These are phyloP conservation scores for Pleuronectes platessa DNA, from an alignment of 2,113 vertebrate genomes.

Conservation along the genomic window DNA sequence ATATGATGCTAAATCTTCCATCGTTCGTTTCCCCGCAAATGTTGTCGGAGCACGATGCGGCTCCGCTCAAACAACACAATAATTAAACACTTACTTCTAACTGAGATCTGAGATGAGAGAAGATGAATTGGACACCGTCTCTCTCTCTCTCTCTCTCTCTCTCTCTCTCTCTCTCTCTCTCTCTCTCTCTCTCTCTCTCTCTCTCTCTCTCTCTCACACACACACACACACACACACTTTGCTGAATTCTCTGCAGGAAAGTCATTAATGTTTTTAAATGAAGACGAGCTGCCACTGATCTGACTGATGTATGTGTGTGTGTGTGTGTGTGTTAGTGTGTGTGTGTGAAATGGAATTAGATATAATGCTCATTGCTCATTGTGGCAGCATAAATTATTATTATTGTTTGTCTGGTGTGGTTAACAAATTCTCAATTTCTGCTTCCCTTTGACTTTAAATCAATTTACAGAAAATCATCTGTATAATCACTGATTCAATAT, in stretches of 20 bases:
- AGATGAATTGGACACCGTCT: slow-evolving; percentile 47
- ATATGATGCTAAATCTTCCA: slow-evolving; percentile 25
- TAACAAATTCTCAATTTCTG: slow-evolving; percentile 61
- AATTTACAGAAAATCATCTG: slow-evolving; percentile 43
- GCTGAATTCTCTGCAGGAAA: slow-evolving; percentile 62
- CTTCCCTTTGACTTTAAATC: slow-evolving; percentile 35
- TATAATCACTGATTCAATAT: slow-evolving; percentile 22
- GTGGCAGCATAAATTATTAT: slow-evolving; percentile 57
- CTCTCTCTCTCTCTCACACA: not conserved
- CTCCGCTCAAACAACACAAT: slow-evolving; percentile 42
- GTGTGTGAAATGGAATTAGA: slow-evolving; percentile 70
- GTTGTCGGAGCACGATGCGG: slow-evolving; percentile 40
- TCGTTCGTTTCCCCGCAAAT: slow-evolving; percentile 46
- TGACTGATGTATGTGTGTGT: slow-evolving; percentile 67
- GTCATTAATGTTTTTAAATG: slow-evolving; percentile 70
- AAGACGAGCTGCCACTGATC: slow-evolving; percentile 64
- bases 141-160: not conserved
- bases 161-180: no score
- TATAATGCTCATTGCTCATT: slow-evolving; percentile 55
- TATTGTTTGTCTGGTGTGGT: slow-evolving; percentile 43
- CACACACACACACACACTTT: slow-evolving; percentile 56
- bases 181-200: no score
- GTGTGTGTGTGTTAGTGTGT: slow-evolving; percentile 68
- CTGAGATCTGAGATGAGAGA: slow-evolving; percentile 46
- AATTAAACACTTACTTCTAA: slow-evolving; percentile 61